A percentile compares a stretch with the other conserved stretches of the same genome.
phyloP scores from a whole-genome alignment of 2,888 invertebrate species.

The Minunthozetes semirufus region DNA sequence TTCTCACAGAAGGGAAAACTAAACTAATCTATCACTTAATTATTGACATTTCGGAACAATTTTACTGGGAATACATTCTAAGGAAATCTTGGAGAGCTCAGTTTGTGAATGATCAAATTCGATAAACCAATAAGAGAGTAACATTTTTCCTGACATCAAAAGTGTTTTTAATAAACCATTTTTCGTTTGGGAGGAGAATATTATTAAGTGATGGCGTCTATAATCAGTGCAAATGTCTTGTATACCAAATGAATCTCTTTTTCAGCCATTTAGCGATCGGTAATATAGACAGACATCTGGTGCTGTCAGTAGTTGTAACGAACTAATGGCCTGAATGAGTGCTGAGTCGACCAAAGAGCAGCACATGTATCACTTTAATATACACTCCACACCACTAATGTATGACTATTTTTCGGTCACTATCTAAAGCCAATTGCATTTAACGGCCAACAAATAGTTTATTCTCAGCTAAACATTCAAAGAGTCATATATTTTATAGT shows the following conservation, averaged over 20 bases:
- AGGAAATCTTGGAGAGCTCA: no score
- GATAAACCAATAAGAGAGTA: no score
- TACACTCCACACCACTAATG: background rate
- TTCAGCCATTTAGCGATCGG: background rate
- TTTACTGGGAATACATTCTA: no score
- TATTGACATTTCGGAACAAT: no score
- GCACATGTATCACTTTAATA: background rate
- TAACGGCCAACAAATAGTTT: background rate
- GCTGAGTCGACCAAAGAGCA: background rate
- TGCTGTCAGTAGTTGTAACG: background rate
- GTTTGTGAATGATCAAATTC: no score
- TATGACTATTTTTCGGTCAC: background rate
- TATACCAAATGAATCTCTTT: background rate
- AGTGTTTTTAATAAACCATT: no score
- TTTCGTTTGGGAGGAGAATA: no score
- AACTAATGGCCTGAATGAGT: background rate
- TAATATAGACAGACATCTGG: constrained; percentile 7
- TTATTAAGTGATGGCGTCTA: background rate
- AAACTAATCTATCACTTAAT: no score
- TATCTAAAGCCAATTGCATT: background rate
- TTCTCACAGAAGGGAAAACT: no score
- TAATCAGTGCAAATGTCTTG: background rate
- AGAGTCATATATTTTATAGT: background rate
- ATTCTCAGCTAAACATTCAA: background rate
- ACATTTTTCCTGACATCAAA: no score